Percentiles rank a stretch among this genome's conserved stretches.
Evolutionary conservation across 1,140 invertebrate species (phyloP).

Genomic region (Drosophila cardini): DNA sequence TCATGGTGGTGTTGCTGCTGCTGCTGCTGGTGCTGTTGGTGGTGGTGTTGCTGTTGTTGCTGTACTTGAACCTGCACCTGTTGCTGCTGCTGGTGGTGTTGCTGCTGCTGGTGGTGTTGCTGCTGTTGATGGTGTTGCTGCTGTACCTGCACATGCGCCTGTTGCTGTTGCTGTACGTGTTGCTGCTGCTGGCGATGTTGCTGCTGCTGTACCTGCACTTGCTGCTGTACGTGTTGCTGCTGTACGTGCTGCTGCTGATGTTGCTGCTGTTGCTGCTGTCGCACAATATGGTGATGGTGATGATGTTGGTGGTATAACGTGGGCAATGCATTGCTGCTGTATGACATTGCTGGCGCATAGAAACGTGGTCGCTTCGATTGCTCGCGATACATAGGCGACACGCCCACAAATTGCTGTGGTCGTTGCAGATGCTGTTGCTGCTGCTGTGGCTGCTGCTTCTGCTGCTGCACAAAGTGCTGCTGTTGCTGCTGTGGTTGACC

Average conservation of each 20-base stretch:
- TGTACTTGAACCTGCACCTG: conserved; percentile 6
- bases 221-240: conserved; percentile 41
- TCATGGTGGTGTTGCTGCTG: conserved; percentile 17
- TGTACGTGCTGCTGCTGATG: conserved; percentile 43
- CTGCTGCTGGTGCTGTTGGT: neutral
- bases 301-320: neutral
- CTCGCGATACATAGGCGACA: no score
- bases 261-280: conserved; percentile 45
- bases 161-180: conserved; percentile 45
- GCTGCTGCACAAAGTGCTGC: conserved; percentile 30
- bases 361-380: no score
- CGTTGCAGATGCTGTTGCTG: conserved; percentile 46
- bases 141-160: conserved; percentile 38
- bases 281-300: conserved; percentile 30
- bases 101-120: conserved; percentile 36
- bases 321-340: no score
- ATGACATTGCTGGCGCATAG: no score
- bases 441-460: conserved; percentile 41
- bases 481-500: conserved; percentile 50
- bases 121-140: conserved; percentile 38
- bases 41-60: conserved; percentile 13
- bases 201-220: conserved; percentile 13
- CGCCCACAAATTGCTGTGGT: conserved; percentile 1
- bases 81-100: neutral
- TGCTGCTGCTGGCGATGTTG: no score